Evolutionary conservation across 2,888 invertebrate species (phyloP), one percentile per base, ranked within the genome.

Genomic region (Megaustenia siamemsis): DNA sequence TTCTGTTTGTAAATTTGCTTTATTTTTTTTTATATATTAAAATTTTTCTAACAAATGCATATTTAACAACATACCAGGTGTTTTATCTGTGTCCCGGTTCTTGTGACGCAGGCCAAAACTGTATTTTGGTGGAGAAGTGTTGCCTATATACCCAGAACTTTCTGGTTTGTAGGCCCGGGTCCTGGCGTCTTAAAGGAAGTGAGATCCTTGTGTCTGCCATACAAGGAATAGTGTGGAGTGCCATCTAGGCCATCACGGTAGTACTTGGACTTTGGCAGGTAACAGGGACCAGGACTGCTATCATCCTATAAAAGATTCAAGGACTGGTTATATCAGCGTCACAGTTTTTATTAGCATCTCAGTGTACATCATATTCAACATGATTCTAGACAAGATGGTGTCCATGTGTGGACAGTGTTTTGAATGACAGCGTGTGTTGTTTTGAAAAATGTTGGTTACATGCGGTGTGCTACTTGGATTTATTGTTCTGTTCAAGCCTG

Each of bases 101-200:
- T 89, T 87, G 86, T 92, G 91, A 40, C 93, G 88, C 4, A 88
- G 88, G 45, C 94, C 94, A 85, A 94, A 93, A 86, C 92, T 90
- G 89, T 92, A 93, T 32, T 89, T 87, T 45, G 94, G 93, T 15
- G 90, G 89, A 69, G 87, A 88, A 86, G 81, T 86, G 38, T 90
- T 88, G n/a, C 91, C 88, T 3, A 90, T 84, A 21, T 91, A 90
- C 24, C 92, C 93, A n/a, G 89, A 84, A 21, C 81, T 81, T 84
- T 93, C 93, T 10, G 93, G 93, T 53, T 88, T 89, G 90, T 94
- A 94, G 32, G 93, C 6, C 93, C 94, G 1, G 94, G 94, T n/a
- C 93, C 94, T 6, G 94, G 94, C 4, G 90, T 90, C 82, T 89
- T 89, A 88, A 92, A 93, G 32, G 85, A 60, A n/a, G 86, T 87